A percentile compares a stretch with the other conserved stretches of the same genome.
Conservation (phyloP, 2,797 vertebrate genomes). For the Sebastolobus altivelis region DNA sequence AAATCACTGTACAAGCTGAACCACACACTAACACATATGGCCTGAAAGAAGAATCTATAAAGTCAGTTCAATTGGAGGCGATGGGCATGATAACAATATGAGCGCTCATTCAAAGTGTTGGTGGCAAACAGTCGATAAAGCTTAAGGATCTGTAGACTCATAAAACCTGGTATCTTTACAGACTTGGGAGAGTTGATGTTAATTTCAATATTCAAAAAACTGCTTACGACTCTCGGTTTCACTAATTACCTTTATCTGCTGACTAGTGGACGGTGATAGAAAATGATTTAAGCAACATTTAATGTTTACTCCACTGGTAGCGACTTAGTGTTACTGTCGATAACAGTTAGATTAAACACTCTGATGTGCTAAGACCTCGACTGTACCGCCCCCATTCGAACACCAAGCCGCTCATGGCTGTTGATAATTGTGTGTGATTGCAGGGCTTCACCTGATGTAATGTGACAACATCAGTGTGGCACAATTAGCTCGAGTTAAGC, state of each 20-base stretch:
- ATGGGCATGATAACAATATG: slow-evolving; percentile 14
- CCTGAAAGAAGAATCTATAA: neutral
- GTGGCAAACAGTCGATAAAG: slow-evolving; percentile 13
- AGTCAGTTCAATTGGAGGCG: neutral
- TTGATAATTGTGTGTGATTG: slow-evolving; percentile 27
- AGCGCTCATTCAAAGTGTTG: slow-evolving; percentile 2
- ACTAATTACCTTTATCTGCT: slow-evolving; percentile 26
- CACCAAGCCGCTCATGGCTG: neutral
- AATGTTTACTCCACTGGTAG: slow-evolving; percentile 18
- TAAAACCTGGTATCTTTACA: neutral
- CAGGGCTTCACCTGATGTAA: slow-evolving; percentile 30
- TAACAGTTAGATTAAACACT: slow-evolving; percentile 25
- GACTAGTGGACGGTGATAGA: neutral
- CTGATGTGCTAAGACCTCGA: neutral
- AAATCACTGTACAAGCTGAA: neutral
- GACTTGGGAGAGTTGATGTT: neutral
- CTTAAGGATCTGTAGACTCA: neutral
- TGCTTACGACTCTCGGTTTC: neutral
- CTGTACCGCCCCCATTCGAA: neutral
- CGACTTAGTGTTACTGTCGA: neutral
- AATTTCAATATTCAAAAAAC: neutral
- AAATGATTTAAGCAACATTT: slow-evolving; percentile 7
- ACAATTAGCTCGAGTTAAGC: slow-evolving; percentile 25
- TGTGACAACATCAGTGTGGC: slow-evolving; percentile 21
- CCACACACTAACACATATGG: neutral